Percentiles rank a stretch among this genome's conserved stretches.
Conservation (phyloP, 23 tunicate genomes). For the Clavelina lepadiformis region DNA sequence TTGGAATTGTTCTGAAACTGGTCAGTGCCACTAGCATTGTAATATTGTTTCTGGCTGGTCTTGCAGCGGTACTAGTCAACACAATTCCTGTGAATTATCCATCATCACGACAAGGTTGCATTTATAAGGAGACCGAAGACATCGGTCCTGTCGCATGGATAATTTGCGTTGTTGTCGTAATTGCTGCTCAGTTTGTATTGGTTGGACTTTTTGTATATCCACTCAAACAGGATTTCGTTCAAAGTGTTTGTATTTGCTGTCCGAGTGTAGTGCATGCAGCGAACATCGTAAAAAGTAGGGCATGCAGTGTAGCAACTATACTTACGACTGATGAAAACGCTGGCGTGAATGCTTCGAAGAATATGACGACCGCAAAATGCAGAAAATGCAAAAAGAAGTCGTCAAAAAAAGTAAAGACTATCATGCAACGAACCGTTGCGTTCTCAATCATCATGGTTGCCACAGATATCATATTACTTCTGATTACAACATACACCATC, state of each 20-base stretch:
- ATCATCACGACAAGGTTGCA: slow-evolving; percentile 7
- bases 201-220: slow-evolving; percentile 24
- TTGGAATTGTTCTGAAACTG: not conserved
- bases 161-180: slow-evolving; percentile 1
- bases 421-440: slow-evolving; percentile 13
- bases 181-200: slow-evolving; percentile 5
- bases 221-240: not conserved
- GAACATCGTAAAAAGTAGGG: too few relatives aligned
- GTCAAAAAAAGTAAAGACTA: slow-evolving; percentile 3
- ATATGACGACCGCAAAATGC: too few relatives aligned
- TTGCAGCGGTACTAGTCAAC: not conserved
- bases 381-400: too few relatives aligned
- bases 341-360: too few relatives aligned
- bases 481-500: slow-evolving; percentile 1
- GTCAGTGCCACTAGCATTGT: slow-evolving; percentile 15
- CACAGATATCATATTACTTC: slow-evolving; percentile 2
- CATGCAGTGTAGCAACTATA: too few relatives aligned
- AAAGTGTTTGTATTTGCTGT: not conserved
- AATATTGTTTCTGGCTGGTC: not conserved
- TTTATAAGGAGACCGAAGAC: not conserved
- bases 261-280: too few relatives aligned
- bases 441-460: slow-evolving; percentile 11
- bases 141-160: not conserved
- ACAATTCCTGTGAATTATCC: not conserved
- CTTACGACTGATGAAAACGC: too few relatives aligned